These are phyloP conservation scores for Dicrostonyx torquatus DNA, from an alignment of 2,797 vertebrate genomes.

Conservation along the genomic window DNA sequence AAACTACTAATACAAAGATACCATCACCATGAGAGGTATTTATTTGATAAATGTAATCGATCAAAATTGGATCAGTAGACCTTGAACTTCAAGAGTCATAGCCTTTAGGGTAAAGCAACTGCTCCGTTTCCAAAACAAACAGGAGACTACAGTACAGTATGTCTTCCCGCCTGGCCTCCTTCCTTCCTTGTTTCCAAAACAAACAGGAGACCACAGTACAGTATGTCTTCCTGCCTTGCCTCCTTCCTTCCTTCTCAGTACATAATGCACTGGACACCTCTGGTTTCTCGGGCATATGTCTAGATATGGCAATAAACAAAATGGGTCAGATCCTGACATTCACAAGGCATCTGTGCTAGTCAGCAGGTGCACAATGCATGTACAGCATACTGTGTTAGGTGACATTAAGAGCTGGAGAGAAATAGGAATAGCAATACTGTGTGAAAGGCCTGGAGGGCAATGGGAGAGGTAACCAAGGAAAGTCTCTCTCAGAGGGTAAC, in stretches of 20 bases:
- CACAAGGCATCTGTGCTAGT: not conserved
- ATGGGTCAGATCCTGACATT: not conserved
- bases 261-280: accelerated
- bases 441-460: not conserved
- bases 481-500: not conserved
- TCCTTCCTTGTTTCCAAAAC: not conserved
- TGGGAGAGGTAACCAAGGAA: not conserved
- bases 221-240: too few relatives aligned
- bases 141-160: not conserved
- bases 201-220: not conserved
- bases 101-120: not conserved
- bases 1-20: not conserved
- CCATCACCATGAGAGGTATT: not conserved
- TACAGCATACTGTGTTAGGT: not conserved
- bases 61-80: not conserved
- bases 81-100: not conserved
- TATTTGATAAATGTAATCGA: not conserved
- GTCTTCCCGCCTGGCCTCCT: not conserved
- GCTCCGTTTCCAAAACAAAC: not conserved
- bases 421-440: not conserved
- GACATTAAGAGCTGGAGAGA: not conserved
- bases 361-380: too few relatives aligned
- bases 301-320: not conserved
- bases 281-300: not conserved
- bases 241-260: not conserved